Base-by-base conservation (phyloP, 2,888 invertebrate genomes). In the Acrocera orbiculus region DNA sequence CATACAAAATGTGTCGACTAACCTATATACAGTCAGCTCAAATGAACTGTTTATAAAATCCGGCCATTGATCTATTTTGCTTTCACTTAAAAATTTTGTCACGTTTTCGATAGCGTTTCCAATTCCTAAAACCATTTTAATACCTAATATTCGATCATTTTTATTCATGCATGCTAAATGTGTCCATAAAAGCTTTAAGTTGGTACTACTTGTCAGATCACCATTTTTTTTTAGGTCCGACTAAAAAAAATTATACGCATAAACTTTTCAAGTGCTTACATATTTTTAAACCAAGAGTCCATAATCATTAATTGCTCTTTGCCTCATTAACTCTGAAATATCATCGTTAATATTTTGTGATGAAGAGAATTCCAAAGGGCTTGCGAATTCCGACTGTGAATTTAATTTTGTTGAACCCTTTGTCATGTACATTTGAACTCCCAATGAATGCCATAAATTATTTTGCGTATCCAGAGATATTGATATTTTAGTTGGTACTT, bases 111-210 rank as follows among this genome's bases (percentile, higher is more conserved):
- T 5, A 14, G 32, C 27, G 16, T 49, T 39, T 16, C 50, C 50
- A 19, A 53, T 51, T 39, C 58, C 56, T 46, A 62, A 59, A 54
- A 40, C 64, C 38, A 40, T 45, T 41, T 57, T 56, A 2, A 61
- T 22, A 1, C 60, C 61, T 73, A 22, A 76, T 72, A 40, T 77
- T 58, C 41, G 72, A 69, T 44, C 71, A 66, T 64, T 81, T 73
- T 50, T 43, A 35, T 49, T 46, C 20, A 58, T 48, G 36, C 54
- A 55, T 8, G 43, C 48, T 7, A 58, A 28, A 8, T 41, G 47
- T 7, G 75, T 70, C 92, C 92, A 93, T 11, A 90, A 66, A 39
- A 74, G 78, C 45, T 74, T 71, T 23, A 92, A 57, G 16, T 73
- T 66, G 23, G 74, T 72, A 48, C 81, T 80, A 29, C 80, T 73